A percentile compares a stretch with the other conserved stretches of the same genome.
phyloP scores from a whole-genome alignment of 2,113 vertebrate genomes.

The Hiodon alosoides region DNA sequence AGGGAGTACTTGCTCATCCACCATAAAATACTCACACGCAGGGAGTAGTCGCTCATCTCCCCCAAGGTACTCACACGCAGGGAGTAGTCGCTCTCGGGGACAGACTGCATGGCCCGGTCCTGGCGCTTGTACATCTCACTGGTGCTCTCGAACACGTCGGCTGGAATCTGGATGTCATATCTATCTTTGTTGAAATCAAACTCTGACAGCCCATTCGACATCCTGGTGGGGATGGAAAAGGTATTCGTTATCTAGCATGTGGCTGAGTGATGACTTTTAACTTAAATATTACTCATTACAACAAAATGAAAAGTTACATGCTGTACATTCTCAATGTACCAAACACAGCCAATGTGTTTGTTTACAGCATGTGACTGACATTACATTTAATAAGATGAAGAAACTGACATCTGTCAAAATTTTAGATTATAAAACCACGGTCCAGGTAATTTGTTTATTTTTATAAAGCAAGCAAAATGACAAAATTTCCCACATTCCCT shows the following conservation, averaged over 20 bases:
- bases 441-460: too few species aligned
- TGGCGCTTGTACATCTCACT: slow-evolving; percentile 61
- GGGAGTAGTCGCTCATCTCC: not conserved
- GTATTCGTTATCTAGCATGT: not conserved
- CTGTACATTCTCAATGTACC: too few species aligned
- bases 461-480: too few species aligned
- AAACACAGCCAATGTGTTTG: too few species aligned
- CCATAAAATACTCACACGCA: slow-evolving; percentile 57
- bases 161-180: slow-evolving; percentile 85
- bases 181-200: slow-evolving; percentile 83
- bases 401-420: too few species aligned
- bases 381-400: too few species aligned
- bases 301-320: too few species aligned
- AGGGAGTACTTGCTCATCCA: slow-evolving; percentile 24
- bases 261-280: not conserved
- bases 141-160: slow-evolving; percentile 63
- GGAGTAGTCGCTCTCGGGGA: slow-evolving; percentile 77
- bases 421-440: too few species aligned
- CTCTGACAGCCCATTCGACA: slow-evolving; percentile 65
- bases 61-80: slow-evolving; percentile 57
- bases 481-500: not conserved
- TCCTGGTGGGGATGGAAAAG: slow-evolving; percentile 53
- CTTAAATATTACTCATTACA: too few species aligned
- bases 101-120: slow-evolving; percentile 61
- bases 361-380: too few species aligned